Evolutionary conservation across 2,888 invertebrate species (phyloP).

Genomic region (Drosophila siamana): DNA sequence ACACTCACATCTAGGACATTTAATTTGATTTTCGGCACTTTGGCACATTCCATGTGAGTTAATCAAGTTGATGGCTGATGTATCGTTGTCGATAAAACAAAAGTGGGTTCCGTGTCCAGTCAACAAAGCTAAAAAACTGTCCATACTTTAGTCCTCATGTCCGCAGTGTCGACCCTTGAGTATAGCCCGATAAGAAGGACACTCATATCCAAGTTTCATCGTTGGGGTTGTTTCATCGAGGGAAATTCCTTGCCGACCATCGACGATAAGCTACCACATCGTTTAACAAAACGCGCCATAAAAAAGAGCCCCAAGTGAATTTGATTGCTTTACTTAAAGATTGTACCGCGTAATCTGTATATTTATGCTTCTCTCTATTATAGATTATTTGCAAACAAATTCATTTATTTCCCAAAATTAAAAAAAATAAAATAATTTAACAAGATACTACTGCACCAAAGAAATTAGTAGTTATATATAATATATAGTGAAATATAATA

Average conservation of each 20-base stretch:
- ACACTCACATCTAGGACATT: constrained; percentile 83
- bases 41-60: constrained; percentile 73
- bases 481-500: too few relatives aligned
- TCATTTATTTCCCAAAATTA: not conserved
- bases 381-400: not conserved
- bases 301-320: constrained; percentile 52
- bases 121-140: constrained; percentile 45
- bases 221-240: constrained; percentile 42
- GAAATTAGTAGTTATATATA: too few relatives aligned
- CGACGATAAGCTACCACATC: constrained; percentile 44
- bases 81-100: constrained; percentile 76
- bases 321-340: not conserved
- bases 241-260: constrained; percentile 25
- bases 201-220: constrained; percentile 8
- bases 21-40: constrained; percentile 83
- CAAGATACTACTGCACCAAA: too few relatives aligned
- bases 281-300: constrained; percentile 71
- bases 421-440: not conserved
- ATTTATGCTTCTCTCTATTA: not conserved
- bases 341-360: not conserved
- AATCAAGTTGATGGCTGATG: constrained; percentile 81
- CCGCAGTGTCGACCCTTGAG: constrained; percentile 21
- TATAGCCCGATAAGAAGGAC: constrained; percentile 40
- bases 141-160: constrained; percentile 12
- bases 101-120: constrained; percentile 45